Base-by-base conservation (phyloP, 2,113 vertebrate genomes). In the Dendropsophus ebraccatus region DNA sequence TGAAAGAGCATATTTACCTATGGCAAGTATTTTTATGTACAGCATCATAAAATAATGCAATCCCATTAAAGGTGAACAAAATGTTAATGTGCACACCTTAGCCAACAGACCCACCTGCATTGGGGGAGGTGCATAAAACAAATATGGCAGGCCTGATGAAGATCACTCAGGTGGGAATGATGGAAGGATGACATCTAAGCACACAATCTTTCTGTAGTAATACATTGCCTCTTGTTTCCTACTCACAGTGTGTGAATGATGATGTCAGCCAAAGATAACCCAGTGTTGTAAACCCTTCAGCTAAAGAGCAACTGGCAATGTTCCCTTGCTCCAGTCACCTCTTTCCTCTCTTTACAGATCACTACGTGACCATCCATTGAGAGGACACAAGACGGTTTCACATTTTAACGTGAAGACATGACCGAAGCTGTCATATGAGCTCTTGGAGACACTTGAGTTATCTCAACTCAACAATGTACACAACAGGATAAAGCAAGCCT, bases 251-350 rank as follows among this genome's bases (percentile, higher is more conserved):
- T 10, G 23, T 23, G 19, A 23, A 75, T 6, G n/a, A 21, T 35
- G 65, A 70, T 23, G 45, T 56, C 56, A 74, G 16, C 10, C 37
- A 23, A n/a, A 54, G 70, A 83, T 12, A 74, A 83, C 23, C 69
- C n/a, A 21, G 35, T 41, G 6, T 30, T 37, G 12, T 13, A 58
- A 74, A 74, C n/a, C 82, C 50, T 58, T 60, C 77, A 80, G 11
- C n/a, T 83, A 37, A 41, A 83, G 87, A 37, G 87, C 32, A 70
- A 32, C 60, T 60, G 52, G 75, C 83, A 76, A 56, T 21, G 70
- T 47, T 84, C 28, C 67, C 56, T 49, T 37, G 65, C 47, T 50
- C 54, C 16, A 32, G 37, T 35, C 54, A 35, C 73, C 72, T 65
- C 41, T 52, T 14, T 35, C 62, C 69, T 72, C 69, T 73, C 23